phyloP scores from a whole-genome alignment of 2,888 invertebrate genomes.

The Eilema depressum region DNA sequence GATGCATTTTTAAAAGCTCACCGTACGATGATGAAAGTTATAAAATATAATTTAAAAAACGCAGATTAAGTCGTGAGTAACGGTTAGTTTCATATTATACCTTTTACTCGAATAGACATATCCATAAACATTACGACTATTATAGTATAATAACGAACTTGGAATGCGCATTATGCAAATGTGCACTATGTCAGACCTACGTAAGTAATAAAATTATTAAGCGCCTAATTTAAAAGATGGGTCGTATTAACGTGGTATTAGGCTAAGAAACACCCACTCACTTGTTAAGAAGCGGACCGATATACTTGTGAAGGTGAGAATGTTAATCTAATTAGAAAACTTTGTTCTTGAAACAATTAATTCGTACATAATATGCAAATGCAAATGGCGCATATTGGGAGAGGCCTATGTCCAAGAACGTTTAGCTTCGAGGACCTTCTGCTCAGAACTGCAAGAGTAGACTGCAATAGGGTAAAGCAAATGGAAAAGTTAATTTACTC shows the following conservation, averaged over 20 bases:
- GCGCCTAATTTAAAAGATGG: not conserved
- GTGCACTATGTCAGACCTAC: not conserved
- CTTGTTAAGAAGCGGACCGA: not conserved
- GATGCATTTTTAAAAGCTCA: not conserved
- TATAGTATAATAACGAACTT: not conserved
- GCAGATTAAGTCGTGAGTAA: not conserved
- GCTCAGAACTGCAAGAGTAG: too few relatives aligned
- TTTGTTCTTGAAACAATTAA: too few relatives aligned
- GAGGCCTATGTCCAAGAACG: too few relatives aligned
- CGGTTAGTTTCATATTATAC: not conserved
- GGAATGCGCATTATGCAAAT: slow-evolving; percentile 4
- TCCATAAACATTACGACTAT: not conserved
- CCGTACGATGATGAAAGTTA: not conserved
- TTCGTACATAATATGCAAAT: too few relatives aligned
- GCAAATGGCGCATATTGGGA: too few relatives aligned
- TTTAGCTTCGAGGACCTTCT: too few relatives aligned
- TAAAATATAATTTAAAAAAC: not conserved
- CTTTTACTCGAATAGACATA: not conserved
- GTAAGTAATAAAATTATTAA: slow-evolving; percentile 1
- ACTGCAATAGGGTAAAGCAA: too few relatives aligned
- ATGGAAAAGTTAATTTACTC: too few relatives aligned
- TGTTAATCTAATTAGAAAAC: not conserved
- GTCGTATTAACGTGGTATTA: not conserved
- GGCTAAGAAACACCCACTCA: not conserved
- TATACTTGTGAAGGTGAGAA: not conserved